These are phyloP conservation scores for Cossypha polioptera DNA, from an alignment of 2,797 vertebrate species.

Conservation along the genomic window DNA sequence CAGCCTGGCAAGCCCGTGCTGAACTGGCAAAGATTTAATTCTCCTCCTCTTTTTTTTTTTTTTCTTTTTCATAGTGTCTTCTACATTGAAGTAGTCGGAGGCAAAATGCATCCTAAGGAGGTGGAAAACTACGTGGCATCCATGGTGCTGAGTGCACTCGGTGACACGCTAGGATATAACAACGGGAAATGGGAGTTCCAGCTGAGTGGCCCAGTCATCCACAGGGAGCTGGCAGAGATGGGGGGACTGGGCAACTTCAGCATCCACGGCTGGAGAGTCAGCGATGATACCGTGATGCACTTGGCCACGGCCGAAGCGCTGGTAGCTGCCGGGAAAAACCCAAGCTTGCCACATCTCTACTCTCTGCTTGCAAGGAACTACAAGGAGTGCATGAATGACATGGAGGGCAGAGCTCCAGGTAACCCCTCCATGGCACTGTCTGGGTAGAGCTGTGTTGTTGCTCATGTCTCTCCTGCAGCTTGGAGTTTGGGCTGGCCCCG, in stretches of 20 bases:
- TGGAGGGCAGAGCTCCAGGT: slow-evolving; percentile 81
- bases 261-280: slow-evolving; percentile 73
- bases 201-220: slow-evolving; percentile 67
- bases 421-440: not conserved
- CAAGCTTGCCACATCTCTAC: slow-evolving; percentile 56
- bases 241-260: slow-evolving; percentile 75
- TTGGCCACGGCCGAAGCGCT: slow-evolving; percentile 82
- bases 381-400: slow-evolving; percentile 80
- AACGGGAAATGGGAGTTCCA: slow-evolving; percentile 78
- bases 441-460: not conserved
- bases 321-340: slow-evolving; percentile 40
- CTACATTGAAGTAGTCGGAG: not conserved
- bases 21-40: not conserved
- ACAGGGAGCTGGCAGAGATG: slow-evolving; percentile 69
- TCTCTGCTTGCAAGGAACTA: slow-evolving; percentile 76
- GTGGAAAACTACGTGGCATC: slow-evolving; percentile 77
- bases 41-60: not conserved
- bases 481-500: not conserved
- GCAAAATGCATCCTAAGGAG: not conserved
- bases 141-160: slow-evolving; percentile 79
- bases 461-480: not conserved
- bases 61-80: not conserved
- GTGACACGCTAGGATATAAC: slow-evolving; percentile 76
- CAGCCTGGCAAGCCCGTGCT: not conserved
- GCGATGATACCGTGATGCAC: slow-evolving; percentile 85